A percentile compares a stretch with the other conserved stretches of the same genome.
These are phyloP conservation scores for Mesorhabditis belari DNA, from an alignment of 2,888 invertebrate genomes.

Conservation along the genomic window DNA sequence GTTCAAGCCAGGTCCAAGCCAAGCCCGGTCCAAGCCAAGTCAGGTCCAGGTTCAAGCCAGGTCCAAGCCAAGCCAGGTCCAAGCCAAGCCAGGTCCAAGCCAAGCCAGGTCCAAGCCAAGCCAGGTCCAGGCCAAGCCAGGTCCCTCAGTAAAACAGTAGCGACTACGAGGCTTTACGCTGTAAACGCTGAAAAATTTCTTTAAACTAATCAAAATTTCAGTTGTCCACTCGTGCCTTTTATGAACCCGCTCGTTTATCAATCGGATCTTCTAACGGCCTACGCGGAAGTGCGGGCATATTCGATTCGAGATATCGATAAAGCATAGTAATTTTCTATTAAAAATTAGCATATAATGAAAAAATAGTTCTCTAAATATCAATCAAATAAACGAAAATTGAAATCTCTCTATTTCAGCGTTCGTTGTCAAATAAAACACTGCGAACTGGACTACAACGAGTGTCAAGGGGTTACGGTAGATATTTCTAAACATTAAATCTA, in stretches of 20 bases:
- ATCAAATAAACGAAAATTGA: too few relatives aligned
- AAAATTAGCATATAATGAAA: neutral
- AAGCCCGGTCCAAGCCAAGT: too few relatives aligned
- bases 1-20: too few relatives aligned
- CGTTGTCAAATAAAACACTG: conserved; percentile 48
- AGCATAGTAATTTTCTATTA: conserved; percentile 10
- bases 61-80: too few relatives aligned
- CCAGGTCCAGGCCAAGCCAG: too few relatives aligned
- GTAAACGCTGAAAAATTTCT: too few relatives aligned
- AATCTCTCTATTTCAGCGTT: conserved; percentile 8
- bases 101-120: too few relatives aligned
- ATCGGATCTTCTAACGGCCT: conserved; percentile 11
- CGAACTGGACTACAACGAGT: conserved; percentile 43
- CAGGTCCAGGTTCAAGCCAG: too few relatives aligned
- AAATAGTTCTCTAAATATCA: too few relatives aligned
- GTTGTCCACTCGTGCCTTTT: neutral
- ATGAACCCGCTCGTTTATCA: conserved; percentile 7
- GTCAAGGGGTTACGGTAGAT: conserved; percentile 40
- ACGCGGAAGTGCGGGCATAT: conserved; percentile 18
- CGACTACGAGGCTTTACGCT: too few relatives aligned
- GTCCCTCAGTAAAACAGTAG: too few relatives aligned
- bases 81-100: too few relatives aligned
- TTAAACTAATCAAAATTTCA: neutral
- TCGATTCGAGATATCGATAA: conserved; percentile 13
- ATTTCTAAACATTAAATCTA: neutral